phyloP scores from a whole-genome alignment of 2,797 vertebrate species.

The Pyrocephalus nanus region DNA sequence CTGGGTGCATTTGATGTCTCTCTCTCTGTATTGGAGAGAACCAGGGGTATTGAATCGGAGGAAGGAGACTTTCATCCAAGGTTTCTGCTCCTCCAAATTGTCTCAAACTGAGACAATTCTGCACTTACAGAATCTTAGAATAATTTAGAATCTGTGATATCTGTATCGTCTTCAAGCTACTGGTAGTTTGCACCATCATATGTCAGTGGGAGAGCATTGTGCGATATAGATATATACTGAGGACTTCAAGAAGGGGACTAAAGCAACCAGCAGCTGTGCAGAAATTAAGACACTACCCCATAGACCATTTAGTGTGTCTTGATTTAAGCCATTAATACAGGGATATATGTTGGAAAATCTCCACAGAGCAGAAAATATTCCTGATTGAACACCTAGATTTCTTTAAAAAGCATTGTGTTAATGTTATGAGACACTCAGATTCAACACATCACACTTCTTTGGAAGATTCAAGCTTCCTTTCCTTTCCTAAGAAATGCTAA shows the following conservation, averaged over 20 bases:
- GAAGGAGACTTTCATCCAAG: too few relatives aligned
- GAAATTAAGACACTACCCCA: neutral
- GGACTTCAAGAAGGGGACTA: neutral
- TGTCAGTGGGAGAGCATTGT: neutral
- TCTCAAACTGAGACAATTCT: neutral
- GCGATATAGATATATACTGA: accelerated
- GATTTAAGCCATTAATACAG: neutral
- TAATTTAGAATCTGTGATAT: accelerated
- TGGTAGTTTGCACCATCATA: neutral
- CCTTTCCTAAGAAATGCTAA: neutral
- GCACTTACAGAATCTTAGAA: neutral
- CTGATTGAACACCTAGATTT: neutral
- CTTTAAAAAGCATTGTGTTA: neutral
- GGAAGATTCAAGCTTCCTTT: neutral
- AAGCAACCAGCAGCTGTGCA: neutral
- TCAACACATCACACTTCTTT: neutral
- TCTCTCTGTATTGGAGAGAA: too few relatives aligned
- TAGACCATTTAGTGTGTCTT: neutral
- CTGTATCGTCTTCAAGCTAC: neutral
- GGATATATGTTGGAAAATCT: neutral
- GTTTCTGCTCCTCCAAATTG: too few relatives aligned
- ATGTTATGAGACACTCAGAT: neutral
- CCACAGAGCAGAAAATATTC: neutral
- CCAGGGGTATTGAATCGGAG: too few relatives aligned
- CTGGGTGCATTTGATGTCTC: too few relatives aligned